Evolutionary conservation across 1,140 invertebrate genomes (phyloP), one percentile per base, ranked within the genome.

Genomic region (Lutraria rhynchaena): DNA sequence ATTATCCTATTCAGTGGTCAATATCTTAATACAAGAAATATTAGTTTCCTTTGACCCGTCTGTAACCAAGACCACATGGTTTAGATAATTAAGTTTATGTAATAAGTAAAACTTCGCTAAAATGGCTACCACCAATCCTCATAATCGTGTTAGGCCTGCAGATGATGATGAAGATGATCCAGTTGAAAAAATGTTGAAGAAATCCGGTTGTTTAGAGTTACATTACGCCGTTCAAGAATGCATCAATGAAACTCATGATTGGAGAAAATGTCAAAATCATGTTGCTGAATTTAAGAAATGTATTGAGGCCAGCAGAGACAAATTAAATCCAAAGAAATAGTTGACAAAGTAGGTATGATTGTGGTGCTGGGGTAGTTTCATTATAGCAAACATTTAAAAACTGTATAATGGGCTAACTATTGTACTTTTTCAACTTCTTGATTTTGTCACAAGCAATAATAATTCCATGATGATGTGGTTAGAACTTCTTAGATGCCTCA

Each of bases 191-290:
- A 96, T 97, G 95, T 92, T 98, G 13, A 96, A 96, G 83, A 96
- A 95, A 92, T 96, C 96, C 31, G 97, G 96, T 17, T 98, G 97
- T 90, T 94, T 96, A 44, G 94, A 98, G 88, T 92, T 96, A 77
- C 97, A 98, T 93, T 97, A 97, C 89, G 94, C 96, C 94, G 95
- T 97, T 58, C 84, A 84, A 95, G 96, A 97, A 88, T 98, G 97
- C 89, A 97, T 98, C 90, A 95, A 95, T 35, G 96, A 96, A 84
- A 95, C 94, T 0, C 95, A 95, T 89, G 97, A 98, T 87, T 98
- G 97, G 97, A 95, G 97, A 87, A 95, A 96, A 91, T 98, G 97
- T 91, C 96, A 98, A 90, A 92, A 94, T 17, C 93, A 95, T 92
- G 95, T 98, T 0, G 94, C 95, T 88, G 94, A 95, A 75, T 98